These are phyloP conservation scores for Gisinianus flammeolus DNA, from an alignment of 2,888 invertebrate species.

Conservation along the genomic window DNA sequence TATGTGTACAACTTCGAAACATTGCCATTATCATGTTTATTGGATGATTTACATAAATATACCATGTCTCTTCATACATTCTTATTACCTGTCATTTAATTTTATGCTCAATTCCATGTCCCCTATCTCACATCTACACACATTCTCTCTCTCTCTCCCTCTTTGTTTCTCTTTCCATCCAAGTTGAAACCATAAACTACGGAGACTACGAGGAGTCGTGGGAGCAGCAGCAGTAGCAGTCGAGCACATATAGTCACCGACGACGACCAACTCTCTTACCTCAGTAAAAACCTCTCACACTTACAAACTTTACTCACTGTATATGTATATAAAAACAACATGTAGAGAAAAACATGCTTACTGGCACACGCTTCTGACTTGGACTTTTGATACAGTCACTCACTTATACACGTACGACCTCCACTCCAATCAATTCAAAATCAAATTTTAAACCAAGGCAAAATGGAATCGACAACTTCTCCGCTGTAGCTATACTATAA, in stretches of 20 bases:
- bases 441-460: neutral
- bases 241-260: too few species aligned
- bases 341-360: neutral
- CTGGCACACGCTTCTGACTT: neutral
- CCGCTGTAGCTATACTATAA: too few species aligned
- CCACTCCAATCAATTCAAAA: neutral
- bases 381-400: neutral
- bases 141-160: neutral
- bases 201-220: too few species aligned
- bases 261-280: too few species aligned
- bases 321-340: too few species aligned
- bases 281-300: too few species aligned
- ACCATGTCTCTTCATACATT: constrained; percentile 17
- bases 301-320: too few species aligned
- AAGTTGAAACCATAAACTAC: too few species aligned
- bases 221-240: too few species aligned
- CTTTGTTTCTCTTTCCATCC: neutral
- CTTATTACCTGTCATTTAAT: constrained; percentile 34
- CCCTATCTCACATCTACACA: constrained; percentile 18
- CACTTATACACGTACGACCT: neutral
- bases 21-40: constrained; percentile 28
- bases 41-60: neutral
- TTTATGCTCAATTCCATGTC: constrained; percentile 23
- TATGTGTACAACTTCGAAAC: neutral
- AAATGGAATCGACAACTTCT: too few species aligned